Evolutionary conservation across 2,113 vertebrate genomes (phyloP), one percentile per base, ranked within the genome.

Genomic region (Phoxinus phoxinus): DNA sequence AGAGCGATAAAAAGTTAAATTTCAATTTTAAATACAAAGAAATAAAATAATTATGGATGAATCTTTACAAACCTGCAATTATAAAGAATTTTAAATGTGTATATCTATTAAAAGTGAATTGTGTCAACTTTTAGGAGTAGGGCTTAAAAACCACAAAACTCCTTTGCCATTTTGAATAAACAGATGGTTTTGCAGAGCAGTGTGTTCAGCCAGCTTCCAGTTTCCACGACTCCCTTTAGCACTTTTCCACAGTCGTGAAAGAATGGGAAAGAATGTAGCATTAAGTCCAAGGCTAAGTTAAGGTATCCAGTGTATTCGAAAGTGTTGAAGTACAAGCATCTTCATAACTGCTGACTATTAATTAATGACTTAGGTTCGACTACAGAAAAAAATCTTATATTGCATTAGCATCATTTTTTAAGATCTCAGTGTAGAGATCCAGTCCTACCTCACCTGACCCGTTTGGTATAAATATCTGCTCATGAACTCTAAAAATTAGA

Each of bases 391-490:
- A 46, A 41, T 83, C 37, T 32, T 83, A 13, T n/a, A 65, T 61
- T 4, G 2, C n/a, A 8, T 17, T 51, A 53, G 23, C 13, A 71
- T 63, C 63, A 82, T 88, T 90, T 87, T 87, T 89, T 84, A 89
- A 86, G 85, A 89, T 87, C 88, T 85, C 84, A 15, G 53, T 79
- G 88, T 86, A 90, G 90, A 86, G 85, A 86, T 88, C 51, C 81
- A 79, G 86, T 87, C 89, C 88, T 89, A 90, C 88, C 87, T 92
- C 87, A 81, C 84, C 89, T 93, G 94, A 93, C 94, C 94, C 15
- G 91, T 81, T 94, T 93, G 91, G 90, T 95, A 95, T 92, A 93
- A 94, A 95, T 94, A 94, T 87, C 93, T 82, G 27, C 44, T 84
- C 83, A 88, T 92, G 91, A 94, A 92, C 87, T 93, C 93, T 90